A percentile compares a stretch with the other conserved stretches of the same genome.
Evolutionary conservation across 2,113 vertebrate species (phyloP).

Genomic region (Antigone vipio): DNA sequence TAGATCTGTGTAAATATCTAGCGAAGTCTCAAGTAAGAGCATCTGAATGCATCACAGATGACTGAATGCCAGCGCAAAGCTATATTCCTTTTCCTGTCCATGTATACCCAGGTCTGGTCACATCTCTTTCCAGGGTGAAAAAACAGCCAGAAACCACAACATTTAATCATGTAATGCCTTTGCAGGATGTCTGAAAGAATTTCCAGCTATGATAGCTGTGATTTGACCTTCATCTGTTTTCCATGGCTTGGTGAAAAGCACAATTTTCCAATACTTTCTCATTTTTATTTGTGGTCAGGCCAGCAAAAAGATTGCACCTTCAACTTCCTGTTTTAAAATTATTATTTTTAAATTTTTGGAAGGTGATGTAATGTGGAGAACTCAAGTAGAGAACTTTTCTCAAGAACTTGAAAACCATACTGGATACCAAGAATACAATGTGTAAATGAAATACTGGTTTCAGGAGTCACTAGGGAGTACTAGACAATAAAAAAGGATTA

Average conservation of each 20-base stretch:
- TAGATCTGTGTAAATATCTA: background rate
- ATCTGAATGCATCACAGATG: fast-evolving
- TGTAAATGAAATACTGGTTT: background rate
- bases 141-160: constrained; percentile 18
- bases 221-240: constrained; percentile 55
- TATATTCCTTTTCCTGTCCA: background rate
- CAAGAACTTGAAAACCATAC: background rate
- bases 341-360: constrained; percentile 32
- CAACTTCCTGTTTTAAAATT: constrained; percentile 23
- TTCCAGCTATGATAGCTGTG: constrained; percentile 33
- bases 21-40: background rate
- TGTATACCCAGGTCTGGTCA: background rate
- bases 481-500: background rate
- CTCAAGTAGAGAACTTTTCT: background rate
- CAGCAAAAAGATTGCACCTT: constrained; percentile 36
- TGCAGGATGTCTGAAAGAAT: constrained; percentile 39
- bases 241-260: constrained; percentile 14
- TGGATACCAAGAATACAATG: background rate
- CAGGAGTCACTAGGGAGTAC: background rate
- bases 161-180: constrained; percentile 7
- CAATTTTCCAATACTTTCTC: constrained; percentile 38
- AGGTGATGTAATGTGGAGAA: constrained; percentile 3
- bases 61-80: background rate
- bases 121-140: constrained; percentile 1
- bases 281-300: constrained; percentile 28